Percentiles rank a stretch among this genome's conserved stretches.
Conservation (phyloP, 1,140 invertebrate genomes). For the Drosophila littoralis region DNA sequence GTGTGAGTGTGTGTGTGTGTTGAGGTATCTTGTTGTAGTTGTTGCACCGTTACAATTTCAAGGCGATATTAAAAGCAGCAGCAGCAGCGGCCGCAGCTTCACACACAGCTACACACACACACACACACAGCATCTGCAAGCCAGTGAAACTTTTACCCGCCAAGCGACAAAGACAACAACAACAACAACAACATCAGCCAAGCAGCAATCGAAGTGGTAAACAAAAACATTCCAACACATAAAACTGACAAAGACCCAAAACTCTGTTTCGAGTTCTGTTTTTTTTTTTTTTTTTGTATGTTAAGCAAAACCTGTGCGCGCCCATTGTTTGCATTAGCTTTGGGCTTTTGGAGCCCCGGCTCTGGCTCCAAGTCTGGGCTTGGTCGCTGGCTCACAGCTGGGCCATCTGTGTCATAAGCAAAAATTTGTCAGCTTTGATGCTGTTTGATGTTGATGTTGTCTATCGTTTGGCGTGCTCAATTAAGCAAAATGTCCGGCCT, state of each 20-base stretch:
- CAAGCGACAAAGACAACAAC: constrained; percentile 14
- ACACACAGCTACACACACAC: constrained; percentile 20
- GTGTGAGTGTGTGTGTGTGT: constrained; percentile 13
- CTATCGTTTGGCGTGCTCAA: constrained; percentile 52
- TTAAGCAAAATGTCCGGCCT: constrained; percentile 48
- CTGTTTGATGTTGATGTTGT: constrained; percentile 4
- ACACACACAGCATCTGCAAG: constrained; percentile 43
- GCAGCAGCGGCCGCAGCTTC: constrained; percentile 27
- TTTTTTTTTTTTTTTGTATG: constrained; percentile 33
- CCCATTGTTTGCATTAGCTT: constrained; percentile 54
- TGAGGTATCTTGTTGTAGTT: constrained; percentile 44
- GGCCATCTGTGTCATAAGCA: constrained; percentile 48
- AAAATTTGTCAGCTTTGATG: constrained; percentile 66
- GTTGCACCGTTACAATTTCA: constrained; percentile 69
- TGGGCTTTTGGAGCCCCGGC: background rate
- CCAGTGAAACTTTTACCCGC: constrained; percentile 64
- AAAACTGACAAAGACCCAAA: constrained; percentile 37
- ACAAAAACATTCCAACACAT: constrained; percentile 59
- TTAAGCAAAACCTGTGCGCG: constrained; percentile 43
- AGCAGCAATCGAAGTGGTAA: constrained; percentile 46
- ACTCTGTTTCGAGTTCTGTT: constrained; percentile 38
- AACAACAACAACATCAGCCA: constrained; percentile 3
- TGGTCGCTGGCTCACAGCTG: constrained; percentile 28
- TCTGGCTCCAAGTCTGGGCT: background rate
- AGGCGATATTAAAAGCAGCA: constrained; percentile 47